Base-by-base conservation (phyloP, 1,140 invertebrate species). In the Uloborus diversus region DNA sequence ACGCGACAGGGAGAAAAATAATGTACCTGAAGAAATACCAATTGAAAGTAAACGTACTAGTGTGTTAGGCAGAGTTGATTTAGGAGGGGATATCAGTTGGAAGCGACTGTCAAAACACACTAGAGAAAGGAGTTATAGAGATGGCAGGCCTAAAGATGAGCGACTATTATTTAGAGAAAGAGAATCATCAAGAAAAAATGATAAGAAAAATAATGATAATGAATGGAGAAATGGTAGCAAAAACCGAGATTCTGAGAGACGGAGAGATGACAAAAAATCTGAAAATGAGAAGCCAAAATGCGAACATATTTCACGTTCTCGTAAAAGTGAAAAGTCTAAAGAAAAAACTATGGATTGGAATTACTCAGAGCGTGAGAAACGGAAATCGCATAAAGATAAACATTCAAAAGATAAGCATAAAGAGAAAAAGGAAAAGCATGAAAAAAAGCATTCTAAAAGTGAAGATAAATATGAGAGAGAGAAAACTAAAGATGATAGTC, bases 91-190 rank as follows among this genome's bases (percentile, higher is more conserved):
- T 66, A 81, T 82, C 9, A 66, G 70, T 20, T 96, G 95, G 88
- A 95, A 94, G 83, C 94, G 94, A 85, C 87, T 93, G 1, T 92
- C 92, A 11, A 94, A 93, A 84, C 92, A 87, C 81, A 92, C 90
- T 5, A 94, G 94, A 84, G 93, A 93, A 81, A 87, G 94, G 66
- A 94, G 93, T 83, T 96, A 95, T 84, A 88, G 94, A 0, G 92
- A 93, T 51, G 91, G 92, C 57, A 91, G 85, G 71, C 82, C 84
- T 20, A 85, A 85, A 81, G 82, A 85, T 35, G 84, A 84, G 53
- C 79, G 83, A n/a, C 66, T 83, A 23, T 82, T 84, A 42, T 86
- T 83, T 78, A 57, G 47, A 35, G 70, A 75, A 62, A 53, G 76
- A 76, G 76, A 83, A 61, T 78, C 86, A 85, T 64, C 87, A 88